A percentile compares a stretch with the other conserved stretches of the same genome.
Evolutionary conservation across 2,888 invertebrate species (phyloP).

Genomic region (Hirtodrosophila alboralis): DNA sequence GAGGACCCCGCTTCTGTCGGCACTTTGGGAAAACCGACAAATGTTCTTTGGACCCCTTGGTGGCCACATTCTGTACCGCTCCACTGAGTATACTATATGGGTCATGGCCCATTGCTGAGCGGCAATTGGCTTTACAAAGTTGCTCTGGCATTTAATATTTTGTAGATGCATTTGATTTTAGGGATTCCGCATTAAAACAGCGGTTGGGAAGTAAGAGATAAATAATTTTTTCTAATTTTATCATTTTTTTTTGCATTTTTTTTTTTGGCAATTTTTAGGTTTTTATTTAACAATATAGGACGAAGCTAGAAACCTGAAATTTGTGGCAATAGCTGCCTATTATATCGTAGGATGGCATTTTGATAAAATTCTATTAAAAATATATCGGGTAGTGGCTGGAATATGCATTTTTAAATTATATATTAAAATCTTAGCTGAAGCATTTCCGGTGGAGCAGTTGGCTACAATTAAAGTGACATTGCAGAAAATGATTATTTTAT

Average conservation of each 20-base stretch:
- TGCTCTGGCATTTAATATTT: slow-evolving; percentile 12
- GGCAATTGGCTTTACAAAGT: slow-evolving; percentile 38
- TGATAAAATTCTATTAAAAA: no score
- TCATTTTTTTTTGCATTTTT: no score
- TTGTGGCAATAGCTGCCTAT: no score
- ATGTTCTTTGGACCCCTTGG: slow-evolving; percentile 21
- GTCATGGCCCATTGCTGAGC: slow-evolving; percentile 69
- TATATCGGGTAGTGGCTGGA: no score
- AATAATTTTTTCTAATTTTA: no score
- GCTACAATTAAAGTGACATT: no score
- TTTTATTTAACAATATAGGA: background rate
- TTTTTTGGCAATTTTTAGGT: background rate
- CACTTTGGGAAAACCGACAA: slow-evolving; percentile 70
- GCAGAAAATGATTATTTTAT: no score
- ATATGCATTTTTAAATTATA: no score
- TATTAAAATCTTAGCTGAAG: no score
- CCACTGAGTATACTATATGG: slow-evolving; percentile 63
- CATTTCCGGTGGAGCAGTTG: no score
- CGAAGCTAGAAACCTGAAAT: no score
- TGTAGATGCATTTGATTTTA: background rate
- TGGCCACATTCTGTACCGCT: slow-evolving; percentile 36
- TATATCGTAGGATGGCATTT: no score
- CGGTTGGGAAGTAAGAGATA: background rate
- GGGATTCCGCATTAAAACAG: slow-evolving; percentile 7
- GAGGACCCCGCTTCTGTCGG: slow-evolving; percentile 49